A percentile compares a stretch with the other conserved stretches of the same genome.
Evolutionary conservation across 2,888 invertebrate species (phyloP).

Genomic region (Crossocerus cetratus): DNA sequence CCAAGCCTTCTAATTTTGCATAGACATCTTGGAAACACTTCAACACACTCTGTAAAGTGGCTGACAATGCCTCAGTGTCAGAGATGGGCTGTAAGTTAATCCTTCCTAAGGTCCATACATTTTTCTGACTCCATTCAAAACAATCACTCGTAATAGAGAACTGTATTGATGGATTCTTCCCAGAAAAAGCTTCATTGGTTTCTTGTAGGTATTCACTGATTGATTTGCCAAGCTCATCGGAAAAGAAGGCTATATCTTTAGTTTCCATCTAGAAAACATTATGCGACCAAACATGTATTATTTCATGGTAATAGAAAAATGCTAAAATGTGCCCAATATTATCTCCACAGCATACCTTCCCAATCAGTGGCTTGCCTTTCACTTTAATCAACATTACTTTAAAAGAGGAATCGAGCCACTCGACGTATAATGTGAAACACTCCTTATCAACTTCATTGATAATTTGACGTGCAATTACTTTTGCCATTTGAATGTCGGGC

Average conservation of each 20-base stretch:
- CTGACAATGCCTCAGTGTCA: slow-evolving; percentile 44
- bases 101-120: slow-evolving; percentile 56
- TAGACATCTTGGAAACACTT: slow-evolving; percentile 37
- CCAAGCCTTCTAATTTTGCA: slow-evolving; percentile 12
- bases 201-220: slow-evolving; percentile 48
- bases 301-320: neutral
- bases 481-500: slow-evolving; percentile 23
- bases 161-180: slow-evolving; percentile 47
- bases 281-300: neutral
- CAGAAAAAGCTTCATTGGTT: slow-evolving; percentile 52
- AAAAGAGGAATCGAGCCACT: slow-evolving; percentile 50
- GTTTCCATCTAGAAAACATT: slow-evolving; percentile 41
- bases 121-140: slow-evolving; percentile 64
- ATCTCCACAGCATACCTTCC: slow-evolving; percentile 52
- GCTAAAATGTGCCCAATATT: slow-evolving; percentile 7
- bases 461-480: slow-evolving; percentile 37
- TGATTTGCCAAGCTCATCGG: slow-evolving; percentile 40
- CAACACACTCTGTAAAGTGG: slow-evolving; percentile 40
- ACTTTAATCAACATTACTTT: slow-evolving; percentile 46
- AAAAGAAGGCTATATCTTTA: slow-evolving; percentile 35
- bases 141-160: slow-evolving; percentile 49
- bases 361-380: slow-evolving; percentile 35
- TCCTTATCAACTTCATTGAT: slow-evolving; percentile 45
- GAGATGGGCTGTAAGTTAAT: slow-evolving; percentile 47
- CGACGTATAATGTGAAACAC: slow-evolving; percentile 36